phyloP scores from a whole-genome alignment of 2,797 vertebrate species.

The Crax fasciolata region DNA sequence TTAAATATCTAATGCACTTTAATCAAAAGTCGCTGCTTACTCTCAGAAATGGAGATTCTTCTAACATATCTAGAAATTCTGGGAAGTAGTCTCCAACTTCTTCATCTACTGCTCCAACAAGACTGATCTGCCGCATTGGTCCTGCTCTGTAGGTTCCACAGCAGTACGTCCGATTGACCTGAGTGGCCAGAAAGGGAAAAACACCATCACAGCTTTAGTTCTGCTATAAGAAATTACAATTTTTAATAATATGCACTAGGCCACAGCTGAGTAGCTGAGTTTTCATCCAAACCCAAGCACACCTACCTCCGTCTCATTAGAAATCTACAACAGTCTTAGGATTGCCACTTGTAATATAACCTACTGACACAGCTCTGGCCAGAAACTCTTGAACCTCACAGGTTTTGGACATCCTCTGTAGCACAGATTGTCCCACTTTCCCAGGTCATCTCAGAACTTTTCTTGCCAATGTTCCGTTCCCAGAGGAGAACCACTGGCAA shows the following conservation, averaged over 20 bases:
- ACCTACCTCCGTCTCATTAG: neutral
- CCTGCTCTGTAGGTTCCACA: conserved; percentile 97
- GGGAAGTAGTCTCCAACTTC: conserved; percentile 98
- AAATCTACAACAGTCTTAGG: neutral
- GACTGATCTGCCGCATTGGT: conserved; percentile 98
- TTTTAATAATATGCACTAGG: accelerated
- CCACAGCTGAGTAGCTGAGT: neutral
- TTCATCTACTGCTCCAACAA: conserved; percentile 98
- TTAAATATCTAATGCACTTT: neutral
- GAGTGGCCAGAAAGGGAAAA: neutral
- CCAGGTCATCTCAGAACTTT: neutral
- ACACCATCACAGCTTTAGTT: neutral
- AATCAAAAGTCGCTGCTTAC: conserved; percentile 78
- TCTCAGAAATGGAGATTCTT: conserved; percentile 98
- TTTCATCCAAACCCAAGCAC: neutral
- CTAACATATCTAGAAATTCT: conserved; percentile 98
- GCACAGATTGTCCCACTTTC: neutral
- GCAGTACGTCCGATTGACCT: conserved; percentile 97
- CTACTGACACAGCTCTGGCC: neutral
- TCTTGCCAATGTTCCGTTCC: neutral
- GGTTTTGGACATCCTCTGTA: neutral
- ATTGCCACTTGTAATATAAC: neutral
- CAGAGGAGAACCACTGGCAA: neutral
- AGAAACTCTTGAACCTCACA: neutral
- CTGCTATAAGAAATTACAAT: neutral